phyloP scores from a whole-genome alignment of 1,140 invertebrate species.

The Lordiphosa collinella region DNA sequence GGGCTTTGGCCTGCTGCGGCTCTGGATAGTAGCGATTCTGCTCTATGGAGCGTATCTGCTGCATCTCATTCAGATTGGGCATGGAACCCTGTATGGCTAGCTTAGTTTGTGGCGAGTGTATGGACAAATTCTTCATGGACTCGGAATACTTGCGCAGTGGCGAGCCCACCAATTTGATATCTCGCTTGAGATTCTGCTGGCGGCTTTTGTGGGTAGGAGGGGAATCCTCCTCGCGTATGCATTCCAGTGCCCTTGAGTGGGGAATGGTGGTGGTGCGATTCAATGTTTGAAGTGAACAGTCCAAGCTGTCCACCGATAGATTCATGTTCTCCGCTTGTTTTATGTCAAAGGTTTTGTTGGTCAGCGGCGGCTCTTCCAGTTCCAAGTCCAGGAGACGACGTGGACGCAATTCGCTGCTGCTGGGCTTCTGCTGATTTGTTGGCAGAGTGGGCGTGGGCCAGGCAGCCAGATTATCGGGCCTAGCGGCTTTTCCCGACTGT shows the following conservation, averaged over 20 bases:
- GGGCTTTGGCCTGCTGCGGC: conserved; percentile 22
- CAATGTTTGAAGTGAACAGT: conserved; percentile 29
- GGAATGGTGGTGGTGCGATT: conserved; percentile 69
- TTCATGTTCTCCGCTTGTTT: conserved; percentile 42
- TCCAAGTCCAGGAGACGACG: conserved; percentile 34
- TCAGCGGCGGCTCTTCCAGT: conserved; percentile 32
- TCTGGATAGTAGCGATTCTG: conserved; percentile 76
- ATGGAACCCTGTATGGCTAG: conserved; percentile 71
- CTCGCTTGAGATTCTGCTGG: conserved; percentile 46
- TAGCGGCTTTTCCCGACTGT: background rate
- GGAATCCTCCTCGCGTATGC: conserved; percentile 65
- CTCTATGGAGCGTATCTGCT: conserved; percentile 63
- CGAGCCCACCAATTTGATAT: conserved; percentile 65
- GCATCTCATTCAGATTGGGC: conserved; percentile 78
- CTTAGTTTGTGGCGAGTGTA: conserved; percentile 48
- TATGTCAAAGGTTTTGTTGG: conserved; percentile 68
- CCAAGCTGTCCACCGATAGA: conserved; percentile 39
- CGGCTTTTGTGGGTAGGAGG: background rate
- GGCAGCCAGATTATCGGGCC: conserved; percentile 57
- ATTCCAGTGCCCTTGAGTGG: conserved; percentile 41
- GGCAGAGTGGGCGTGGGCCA: conserved; percentile 62
- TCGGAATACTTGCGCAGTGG: conserved; percentile 72
- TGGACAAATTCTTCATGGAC: conserved; percentile 72
- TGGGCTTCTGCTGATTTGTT: background rate
- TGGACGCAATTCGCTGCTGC: conserved; percentile 36